Base-by-base conservation (phyloP, 2,113 vertebrate genomes). In the Cavia porcellus region DNA sequence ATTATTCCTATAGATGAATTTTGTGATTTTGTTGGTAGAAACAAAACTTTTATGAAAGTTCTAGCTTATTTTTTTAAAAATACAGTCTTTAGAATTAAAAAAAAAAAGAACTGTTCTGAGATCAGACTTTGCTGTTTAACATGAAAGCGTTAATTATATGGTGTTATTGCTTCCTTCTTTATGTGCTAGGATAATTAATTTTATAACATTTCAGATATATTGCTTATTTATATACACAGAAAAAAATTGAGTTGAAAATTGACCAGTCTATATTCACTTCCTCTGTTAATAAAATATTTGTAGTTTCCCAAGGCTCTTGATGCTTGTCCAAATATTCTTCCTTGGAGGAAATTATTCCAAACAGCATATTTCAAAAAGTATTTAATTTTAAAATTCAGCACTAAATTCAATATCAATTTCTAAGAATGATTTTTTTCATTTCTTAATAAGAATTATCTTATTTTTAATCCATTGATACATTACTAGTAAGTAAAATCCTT, bases 371-470 rank as follows among this genome's bases (percentile, higher is more conserved):
- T 9, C 2, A 28, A 47, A 50, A 82, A 1, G 35, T 47, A 92
- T 42, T 83, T 90, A 42, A 1, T 87, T 96, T 87, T 50, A 25
- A 75, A 94, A 92, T 64, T 95, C 35, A 93, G 15, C 3, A 59
- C 89, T 50, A 61, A 47, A 90, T 68, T 84, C 42, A 92, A 50
- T 89, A 10, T n/a, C 62, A 89, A 66, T 91, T 85, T 95, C 28
- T 85, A 84, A 66, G 14, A 91, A 30, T 86, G 59, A 77, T 74
- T 92, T 92, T 93, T 64, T 59, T 57, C 70, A 45, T 17, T 84
- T 17, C 79, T 17, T 5, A 96, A 45, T 52, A 72, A 95, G 24
- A 24, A 84, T 0, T 19, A 59, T 13, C 22, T 83, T 86, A 81
- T 81, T 30, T 84, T 35, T 55, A 74, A 68, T 47, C 52, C 45